Evolutionary conservation across 2,888 invertebrate genomes (phyloP), one percentile per base, ranked within the genome.

Genomic region (Drosophila acutilabella): DNA sequence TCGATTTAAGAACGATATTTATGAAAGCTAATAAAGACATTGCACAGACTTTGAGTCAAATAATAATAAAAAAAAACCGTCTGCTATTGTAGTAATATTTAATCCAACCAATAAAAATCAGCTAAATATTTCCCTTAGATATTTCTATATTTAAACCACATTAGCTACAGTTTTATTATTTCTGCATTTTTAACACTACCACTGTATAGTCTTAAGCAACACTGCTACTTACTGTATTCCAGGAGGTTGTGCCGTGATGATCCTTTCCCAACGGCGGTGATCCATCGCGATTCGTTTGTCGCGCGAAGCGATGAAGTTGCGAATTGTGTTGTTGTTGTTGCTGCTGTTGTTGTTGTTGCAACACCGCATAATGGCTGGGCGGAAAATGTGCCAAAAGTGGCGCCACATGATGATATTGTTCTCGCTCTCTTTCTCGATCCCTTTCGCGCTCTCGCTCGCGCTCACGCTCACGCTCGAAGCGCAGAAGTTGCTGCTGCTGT

Each of bases 401-500:
- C 13, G 72, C 75, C 59, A 80, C 80, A 69, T 78, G 82, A 58
- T 84, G 84, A n/a, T 89, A 88, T 8, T 68, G 72, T 5, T 73
- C 83, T 16, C 72, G 53, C 30, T 74, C 74, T 1, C 70, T 67
- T 4, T 76, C 80, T 52, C 71, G 71, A 7, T 77, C 66, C 1
- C 65, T 66, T 11, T 67, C 89, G 2, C 76, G 64, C 1, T 79
- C 83, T 14, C 36, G 36, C 10, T 89, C 78, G 2, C 67, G 64
- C n/a, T 65, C 90, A 11, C 78, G 72, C 20, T 77, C 86, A n/a
- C 74, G 84, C 54, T 81, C 91, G 50, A 90, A 90, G 54, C 90
- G 90, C 51, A 85, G 61, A 66, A 91, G 54, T 62, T 90, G 90
- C 60, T 87, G 88, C 52, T 90, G 89, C 60, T 91, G 91, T 13